phyloP scores from a whole-genome alignment of 2,797 vertebrate genomes.

The Cirrhinus molitorella region DNA sequence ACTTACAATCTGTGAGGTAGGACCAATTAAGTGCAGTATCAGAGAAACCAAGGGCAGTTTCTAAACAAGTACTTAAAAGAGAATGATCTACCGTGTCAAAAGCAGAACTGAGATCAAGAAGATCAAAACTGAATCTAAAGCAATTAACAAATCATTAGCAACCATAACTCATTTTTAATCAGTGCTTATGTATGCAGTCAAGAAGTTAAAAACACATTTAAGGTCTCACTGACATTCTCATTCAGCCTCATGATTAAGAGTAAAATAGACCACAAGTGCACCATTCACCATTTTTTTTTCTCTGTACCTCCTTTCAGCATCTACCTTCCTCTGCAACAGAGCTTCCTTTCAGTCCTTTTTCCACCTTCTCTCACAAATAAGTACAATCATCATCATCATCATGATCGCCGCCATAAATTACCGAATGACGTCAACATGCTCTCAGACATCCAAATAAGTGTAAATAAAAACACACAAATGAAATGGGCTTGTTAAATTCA shows the following conservation, averaged over 20 bases:
- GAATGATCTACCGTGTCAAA: no score
- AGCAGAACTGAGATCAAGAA: no score
- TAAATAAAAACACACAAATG: conserved; percentile 43
- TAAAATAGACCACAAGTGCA: conserved; percentile 76
- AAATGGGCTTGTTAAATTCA: conserved; percentile 38
- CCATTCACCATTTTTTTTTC: conserved; percentile 52
- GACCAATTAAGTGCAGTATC: no score
- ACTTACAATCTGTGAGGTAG: no score
- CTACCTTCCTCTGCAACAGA: conserved; percentile 64
- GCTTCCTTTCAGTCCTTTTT: conserved; percentile 71
- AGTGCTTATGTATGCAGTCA: not conserved
- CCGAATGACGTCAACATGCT: conserved; percentile 64
- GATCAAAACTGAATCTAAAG: no score
- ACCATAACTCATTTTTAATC: no score
- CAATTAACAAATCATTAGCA: no score
- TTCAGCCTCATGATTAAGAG: conserved; percentile 69
- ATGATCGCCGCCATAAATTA: conserved; percentile 64
- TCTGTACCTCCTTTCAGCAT: conserved; percentile 57
- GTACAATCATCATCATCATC: conserved; percentile 71
- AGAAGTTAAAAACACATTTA: conserved; percentile 37
- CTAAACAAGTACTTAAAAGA: no score
- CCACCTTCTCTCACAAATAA: conserved; percentile 74
- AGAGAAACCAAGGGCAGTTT: no score
- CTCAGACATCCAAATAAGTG: conserved; percentile 38
- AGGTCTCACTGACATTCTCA: conserved; percentile 59